phyloP scores from a whole-genome alignment of 2,113 vertebrate species.

The Plestiodon gilberti region DNA sequence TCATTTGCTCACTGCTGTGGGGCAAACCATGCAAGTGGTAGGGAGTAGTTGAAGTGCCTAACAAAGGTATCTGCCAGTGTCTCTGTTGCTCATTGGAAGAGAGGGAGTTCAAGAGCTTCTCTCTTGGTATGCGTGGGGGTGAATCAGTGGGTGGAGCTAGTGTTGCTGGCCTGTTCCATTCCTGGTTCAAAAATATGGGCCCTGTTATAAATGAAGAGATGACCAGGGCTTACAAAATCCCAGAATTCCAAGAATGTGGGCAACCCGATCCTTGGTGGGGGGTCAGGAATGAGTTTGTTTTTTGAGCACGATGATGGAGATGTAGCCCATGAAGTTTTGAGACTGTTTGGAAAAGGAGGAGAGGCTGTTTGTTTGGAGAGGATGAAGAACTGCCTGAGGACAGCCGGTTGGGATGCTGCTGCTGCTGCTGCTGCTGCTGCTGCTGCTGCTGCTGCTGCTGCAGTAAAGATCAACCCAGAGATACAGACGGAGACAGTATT shows the following conservation, averaged over 20 bases:
- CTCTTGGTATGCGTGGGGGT: no score
- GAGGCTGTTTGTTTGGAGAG: conserved; percentile 40
- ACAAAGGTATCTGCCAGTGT: neutral
- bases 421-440: no score
- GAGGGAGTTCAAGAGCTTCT: neutral
- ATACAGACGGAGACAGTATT: conserved; percentile 15
- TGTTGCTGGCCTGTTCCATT: no score
- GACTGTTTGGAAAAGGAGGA: conserved; percentile 47
- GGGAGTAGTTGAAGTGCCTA: no score
- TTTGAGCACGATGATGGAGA: neutral
- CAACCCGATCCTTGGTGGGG: neutral
- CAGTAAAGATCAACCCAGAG: conserved; percentile 20
- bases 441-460: no score
- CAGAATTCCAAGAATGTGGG: neutral
- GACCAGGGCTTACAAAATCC: neutral
- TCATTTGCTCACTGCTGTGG: no score
- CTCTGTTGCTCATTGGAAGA: neutral
- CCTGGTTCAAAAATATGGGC: neutral
- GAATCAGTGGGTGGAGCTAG: neutral
- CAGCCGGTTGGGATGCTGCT: conserved; percentile 26
- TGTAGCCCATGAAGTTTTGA: neutral
- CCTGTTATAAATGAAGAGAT: neutral
- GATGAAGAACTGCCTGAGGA: conserved; percentile 39
- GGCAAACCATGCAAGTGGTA: no score
- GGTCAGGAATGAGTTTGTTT: neutral